Evolutionary conservation across 2,888 invertebrate genomes (phyloP).

Genomic region (Caenorhabditis sinica): DNA sequence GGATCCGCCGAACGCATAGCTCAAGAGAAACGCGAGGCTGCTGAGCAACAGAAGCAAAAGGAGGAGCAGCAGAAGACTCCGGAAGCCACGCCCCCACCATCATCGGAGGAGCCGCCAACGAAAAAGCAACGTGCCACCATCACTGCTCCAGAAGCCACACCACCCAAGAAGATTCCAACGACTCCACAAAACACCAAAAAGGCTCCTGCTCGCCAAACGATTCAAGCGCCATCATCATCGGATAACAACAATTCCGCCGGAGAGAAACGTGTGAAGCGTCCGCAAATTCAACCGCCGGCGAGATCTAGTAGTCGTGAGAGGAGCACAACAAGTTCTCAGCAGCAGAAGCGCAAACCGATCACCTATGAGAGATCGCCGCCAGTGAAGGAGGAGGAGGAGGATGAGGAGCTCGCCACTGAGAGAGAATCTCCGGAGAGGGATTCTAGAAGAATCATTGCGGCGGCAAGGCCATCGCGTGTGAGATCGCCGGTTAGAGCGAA

Average conservation of each 20-base stretch:
- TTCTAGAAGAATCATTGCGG: constrained; percentile 28
- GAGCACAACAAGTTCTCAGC: not conserved
- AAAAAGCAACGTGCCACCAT: constrained; percentile 37
- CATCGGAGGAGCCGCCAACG: constrained; percentile 5
- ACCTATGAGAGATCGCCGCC: not conserved
- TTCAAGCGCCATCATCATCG: constrained; percentile 32
- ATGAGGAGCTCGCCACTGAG: not conserved
- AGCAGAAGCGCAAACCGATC: constrained; percentile 2
- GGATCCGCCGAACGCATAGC: constrained; percentile 44
- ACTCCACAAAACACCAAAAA: not conserved
- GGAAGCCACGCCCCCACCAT: not conserved
- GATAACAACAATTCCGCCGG: constrained; percentile 1
- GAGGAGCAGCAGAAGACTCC: constrained; percentile 78
- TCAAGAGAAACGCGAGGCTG: constrained; percentile 81
- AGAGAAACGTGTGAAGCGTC: constrained; percentile 10
- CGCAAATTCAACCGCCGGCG: constrained; percentile 26
- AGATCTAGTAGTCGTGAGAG: constrained; percentile 5
- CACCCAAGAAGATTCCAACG: not conserved
- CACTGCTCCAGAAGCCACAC: constrained; percentile 30
- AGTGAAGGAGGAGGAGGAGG: not conserved
- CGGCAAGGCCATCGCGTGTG: not conserved
- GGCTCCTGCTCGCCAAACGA: constrained; percentile 20
- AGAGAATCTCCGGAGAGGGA: constrained; percentile 16
- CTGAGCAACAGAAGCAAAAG: constrained; percentile 83
- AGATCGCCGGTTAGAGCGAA: constrained; percentile 8